Evolutionary conservation across 1,140 invertebrate genomes (phyloP), one percentile per base, ranked within the genome.

Genomic region (Cephus cinctus): DNA sequence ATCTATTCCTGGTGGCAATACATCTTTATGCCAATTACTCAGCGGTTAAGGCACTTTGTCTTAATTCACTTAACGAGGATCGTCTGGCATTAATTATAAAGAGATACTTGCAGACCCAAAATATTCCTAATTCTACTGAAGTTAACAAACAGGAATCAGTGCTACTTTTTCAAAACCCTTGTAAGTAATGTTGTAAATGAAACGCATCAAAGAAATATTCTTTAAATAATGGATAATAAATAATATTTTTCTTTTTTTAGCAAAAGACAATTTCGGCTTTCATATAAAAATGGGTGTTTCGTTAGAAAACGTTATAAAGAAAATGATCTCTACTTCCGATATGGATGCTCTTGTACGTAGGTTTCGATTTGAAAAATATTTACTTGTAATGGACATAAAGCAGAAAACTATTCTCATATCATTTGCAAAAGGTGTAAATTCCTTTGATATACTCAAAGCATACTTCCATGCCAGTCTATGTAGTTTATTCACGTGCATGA

Each of bases 11-110:
- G 59, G 90, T 91, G n/a, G 54, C 77, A 16, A 57, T 94, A 15
- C 95, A 98, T 77, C 75, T 97, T 1, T 83, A 83, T 65, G 85
- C 90, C 4, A 98, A 98, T 78, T 93, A 92, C 63, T 79, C 79
- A 51, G 94, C 94, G 5, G 90, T 98, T 0, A 82, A 81, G 55
- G 76, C 86, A 3, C 70, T 85, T 52, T 78, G 82, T 55, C 81
- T 96, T 67, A 82, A 86, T 60, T 85, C 85, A 1, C 81, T 98
- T 5, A 98, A 97, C 69, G 83, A 83, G 58, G 80, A 85, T 48
- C 78, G 93, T 25, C 83, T 92, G 34, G 69, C 86, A 25, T 77
- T 88, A 43, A 67, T 88, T 15, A 59, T 91, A 5, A 72, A 82
- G 52, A 70, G 82, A 43, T 91, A 82, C 67, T 67, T 89, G 19